These are phyloP conservation scores for Megalops atlanticus DNA, from an alignment of 2,113 vertebrate species.

Conservation along the genomic window DNA sequence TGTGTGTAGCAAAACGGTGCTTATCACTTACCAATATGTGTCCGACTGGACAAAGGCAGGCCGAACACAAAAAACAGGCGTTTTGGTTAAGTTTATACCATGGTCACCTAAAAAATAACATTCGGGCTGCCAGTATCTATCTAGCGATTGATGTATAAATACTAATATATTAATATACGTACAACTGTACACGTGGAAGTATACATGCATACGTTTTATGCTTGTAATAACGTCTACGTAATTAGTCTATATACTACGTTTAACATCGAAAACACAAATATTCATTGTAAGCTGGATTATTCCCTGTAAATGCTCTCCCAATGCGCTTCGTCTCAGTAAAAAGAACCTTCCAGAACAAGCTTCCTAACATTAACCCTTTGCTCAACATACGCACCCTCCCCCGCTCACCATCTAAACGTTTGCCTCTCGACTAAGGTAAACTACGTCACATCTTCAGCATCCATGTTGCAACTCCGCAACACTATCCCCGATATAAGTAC, in stretches of 20 bases:
- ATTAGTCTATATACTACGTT: constrained; percentile 6
- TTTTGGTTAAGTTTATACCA: background rate
- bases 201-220: background rate
- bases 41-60: constrained; percentile 12
- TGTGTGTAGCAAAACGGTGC: constrained; percentile 13
- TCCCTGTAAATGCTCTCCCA: constrained; percentile 50
- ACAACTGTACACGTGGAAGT: constrained; percentile 7
- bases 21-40: constrained; percentile 28
- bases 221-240: background rate
- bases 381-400: constrained; percentile 46
- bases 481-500: constrained; percentile 64
- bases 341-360: constrained; percentile 86
- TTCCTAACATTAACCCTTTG: constrained; percentile 77
- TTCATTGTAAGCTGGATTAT: constrained; percentile 44
- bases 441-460: constrained; percentile 75
- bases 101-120: background rate
- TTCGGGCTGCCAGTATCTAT: background rate
- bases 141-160: background rate
- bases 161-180: background rate
- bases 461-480: constrained; percentile 69
- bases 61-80: background rate
- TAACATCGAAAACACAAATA: constrained; percentile 22
- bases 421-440: constrained; percentile 54
- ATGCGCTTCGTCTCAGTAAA: constrained; percentile 68
- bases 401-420: constrained; percentile 49